Evolutionary conservation across 2,797 vertebrate genomes (phyloP), one percentile per base, ranked within the genome.

Genomic region (Yasuhikotakia modesta): DNA sequence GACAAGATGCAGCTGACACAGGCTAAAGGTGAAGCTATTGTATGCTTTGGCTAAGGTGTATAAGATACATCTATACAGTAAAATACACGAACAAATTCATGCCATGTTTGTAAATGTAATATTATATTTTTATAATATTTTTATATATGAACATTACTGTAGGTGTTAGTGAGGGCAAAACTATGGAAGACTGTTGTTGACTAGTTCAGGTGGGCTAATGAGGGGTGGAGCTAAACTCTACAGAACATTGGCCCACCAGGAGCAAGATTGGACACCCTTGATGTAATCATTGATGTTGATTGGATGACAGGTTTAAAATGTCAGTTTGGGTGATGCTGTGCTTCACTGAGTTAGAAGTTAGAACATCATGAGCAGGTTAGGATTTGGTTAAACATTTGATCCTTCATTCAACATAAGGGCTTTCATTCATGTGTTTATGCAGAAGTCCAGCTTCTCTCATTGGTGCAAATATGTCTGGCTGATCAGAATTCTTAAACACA

Each of bases 1-100:
- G 75, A 46, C 22, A 32, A 71, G 12, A 32, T 27, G 12, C n/a
- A 2, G 22, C 32, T 76, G 67, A 57, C 30, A 21, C 27, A 27
- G 63, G 70, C 24, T 30, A 75, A 74, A 78, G 27, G 78, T 27
- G 27, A 27, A 27, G 32, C 61, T 50, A n/a, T 24, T 24, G n/a
- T 35, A 52, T 55, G 12, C n/a, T n/a, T n/a, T n/a, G n/a, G n/a
- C 58, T 3, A 19, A 22, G 46, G 30, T 67, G n/a, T 16, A 19
- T 21, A 27, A 66, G 50, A 61, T 57, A 11, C 30, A n/a, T 14
- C 11, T 66, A n/a, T 35, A 61, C 19, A 19, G 0, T 32, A 53
- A 55, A 21, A 32, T 64, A 53, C 16, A 7, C 21, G 22, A 52
- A 22, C 21, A 32, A 52, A 13, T 52, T 3, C 10, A 46, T 67